Evolutionary conservation across 2,113 vertebrate genomes (phyloP).

Genomic region (Chloropsis hardwickii): DNA sequence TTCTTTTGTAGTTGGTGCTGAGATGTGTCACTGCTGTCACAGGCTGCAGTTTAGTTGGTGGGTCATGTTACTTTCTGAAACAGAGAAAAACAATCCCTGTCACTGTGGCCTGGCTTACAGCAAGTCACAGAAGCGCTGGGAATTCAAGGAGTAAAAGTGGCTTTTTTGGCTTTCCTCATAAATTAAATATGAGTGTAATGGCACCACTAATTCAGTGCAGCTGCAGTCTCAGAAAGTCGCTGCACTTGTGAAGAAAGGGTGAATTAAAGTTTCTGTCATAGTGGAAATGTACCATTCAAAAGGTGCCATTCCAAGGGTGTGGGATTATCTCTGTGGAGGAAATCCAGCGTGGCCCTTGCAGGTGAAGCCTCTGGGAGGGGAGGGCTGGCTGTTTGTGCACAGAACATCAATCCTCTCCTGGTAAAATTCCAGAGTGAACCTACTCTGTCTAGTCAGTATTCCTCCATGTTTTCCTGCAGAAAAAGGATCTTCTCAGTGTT

Average conservation of each 20-base stretch:
- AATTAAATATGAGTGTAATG: not conserved
- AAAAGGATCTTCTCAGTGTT: not conserved
- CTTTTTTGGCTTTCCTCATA: not conserved
- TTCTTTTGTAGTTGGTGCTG: not conserved
- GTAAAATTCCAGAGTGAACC: constrained; percentile 7
- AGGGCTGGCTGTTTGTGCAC: not conserved
- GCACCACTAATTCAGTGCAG: not conserved
- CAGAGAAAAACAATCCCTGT: not conserved
- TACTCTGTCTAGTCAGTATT: constrained; percentile 9
- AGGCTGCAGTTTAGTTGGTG: not conserved
- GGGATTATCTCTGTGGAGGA: not conserved
- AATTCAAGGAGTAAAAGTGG: not conserved
- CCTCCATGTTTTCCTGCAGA: not conserved
- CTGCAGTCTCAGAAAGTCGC: not conserved
- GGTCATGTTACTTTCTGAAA: not conserved
- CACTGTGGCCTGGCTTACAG: not conserved
- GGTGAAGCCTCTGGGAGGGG: not conserved
- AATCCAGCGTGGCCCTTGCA: not conserved
- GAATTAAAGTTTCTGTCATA: not conserved
- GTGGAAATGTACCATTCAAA: not conserved
- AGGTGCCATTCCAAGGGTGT: not conserved
- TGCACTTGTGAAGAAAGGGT: not conserved
- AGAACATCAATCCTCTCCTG: not conserved
- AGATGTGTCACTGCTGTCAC: not conserved
- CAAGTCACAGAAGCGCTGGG: not conserved